A percentile compares a stretch with the other conserved stretches of the same genome.
phyloP scores from a whole-genome alignment of 1,140 invertebrate species.

The Mercenaria mercenaria region DNA sequence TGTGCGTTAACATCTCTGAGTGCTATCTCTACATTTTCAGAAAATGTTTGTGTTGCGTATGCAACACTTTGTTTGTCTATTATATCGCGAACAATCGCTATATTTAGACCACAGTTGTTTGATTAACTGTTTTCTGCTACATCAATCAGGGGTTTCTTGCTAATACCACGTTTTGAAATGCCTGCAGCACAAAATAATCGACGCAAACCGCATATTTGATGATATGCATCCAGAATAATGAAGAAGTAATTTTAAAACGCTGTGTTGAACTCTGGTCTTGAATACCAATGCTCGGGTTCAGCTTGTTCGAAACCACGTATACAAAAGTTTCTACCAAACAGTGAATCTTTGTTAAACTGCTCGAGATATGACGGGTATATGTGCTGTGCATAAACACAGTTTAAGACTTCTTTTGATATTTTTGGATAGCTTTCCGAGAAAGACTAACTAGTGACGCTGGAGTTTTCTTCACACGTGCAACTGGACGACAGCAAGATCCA shows the following conservation, averaged over 20 bases:
- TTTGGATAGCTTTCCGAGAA: background rate
- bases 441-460: background rate
- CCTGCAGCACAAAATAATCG: slow-evolving; percentile 30
- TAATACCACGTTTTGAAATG: slow-evolving; percentile 16
- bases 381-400: slow-evolving; percentile 35
- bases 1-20: background rate
- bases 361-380: slow-evolving; percentile 13
- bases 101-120: background rate
- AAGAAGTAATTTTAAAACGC: background rate
- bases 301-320: background rate
- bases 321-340: slow-evolving; percentile 17
- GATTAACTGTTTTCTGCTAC: slow-evolving; percentile 48
- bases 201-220: slow-evolving; percentile 48
- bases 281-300: slow-evolving; percentile 3
- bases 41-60: background rate
- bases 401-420: slow-evolving; percentile 51
- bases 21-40: background rate
- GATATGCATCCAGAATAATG: slow-evolving; percentile 55
- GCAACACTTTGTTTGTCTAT: slow-evolving; percentile 10
- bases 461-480: background rate
- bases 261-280: slow-evolving; percentile 37
- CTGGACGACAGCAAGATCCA: no score
- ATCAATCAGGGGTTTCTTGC: background rate
- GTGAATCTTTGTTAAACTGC: slow-evolving; percentile 7
- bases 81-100: background rate